phyloP scores from a whole-genome alignment of 2,888 invertebrate species.

The Serripes groenlandicus region DNA sequence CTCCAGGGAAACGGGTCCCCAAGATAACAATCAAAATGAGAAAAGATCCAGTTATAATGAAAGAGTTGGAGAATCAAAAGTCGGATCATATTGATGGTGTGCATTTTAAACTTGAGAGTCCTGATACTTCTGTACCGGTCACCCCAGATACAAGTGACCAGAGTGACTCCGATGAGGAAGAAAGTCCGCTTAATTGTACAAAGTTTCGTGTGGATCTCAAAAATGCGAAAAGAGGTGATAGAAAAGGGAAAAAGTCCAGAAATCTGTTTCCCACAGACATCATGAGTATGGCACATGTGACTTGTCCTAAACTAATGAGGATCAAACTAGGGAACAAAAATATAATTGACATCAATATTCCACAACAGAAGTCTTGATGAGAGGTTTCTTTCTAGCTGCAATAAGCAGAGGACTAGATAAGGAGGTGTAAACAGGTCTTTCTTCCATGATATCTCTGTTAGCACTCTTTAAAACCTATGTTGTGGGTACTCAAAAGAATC shows the following conservation, averaged over 20 bases:
- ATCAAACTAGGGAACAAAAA: constrained; percentile 62
- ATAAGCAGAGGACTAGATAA: too few species aligned
- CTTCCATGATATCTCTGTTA: too few species aligned
- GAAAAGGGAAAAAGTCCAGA: constrained; percentile 16
- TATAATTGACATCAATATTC: constrained; percentile 63
- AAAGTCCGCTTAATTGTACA: constrained; percentile 63
- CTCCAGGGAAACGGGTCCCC: constrained; percentile 66
- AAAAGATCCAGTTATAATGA: constrained; percentile 72
- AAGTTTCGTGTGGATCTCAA: constrained; percentile 54
- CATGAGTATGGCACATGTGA: background rate
- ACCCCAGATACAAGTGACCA: constrained; percentile 61
- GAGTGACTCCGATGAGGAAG: constrained; percentile 63
- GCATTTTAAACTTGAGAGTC: constrained; percentile 67
- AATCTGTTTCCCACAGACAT: background rate
- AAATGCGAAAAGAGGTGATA: background rate
- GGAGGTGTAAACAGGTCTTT: too few species aligned
- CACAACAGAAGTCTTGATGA: constrained; percentile 36
- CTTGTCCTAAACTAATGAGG: constrained; percentile 60
- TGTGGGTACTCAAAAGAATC: too few species aligned
- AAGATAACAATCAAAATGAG: constrained; percentile 76
- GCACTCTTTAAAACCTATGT: too few species aligned
- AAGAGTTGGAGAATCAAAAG: constrained; percentile 65
- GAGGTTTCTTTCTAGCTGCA: background rate
- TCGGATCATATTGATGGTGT: constrained; percentile 66
- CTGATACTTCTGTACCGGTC: constrained; percentile 47